A percentile compares a stretch with the other conserved stretches of the same genome.
Conservation (phyloP, 2,888 invertebrate genomes). For the Philhelius pedissequus region DNA sequence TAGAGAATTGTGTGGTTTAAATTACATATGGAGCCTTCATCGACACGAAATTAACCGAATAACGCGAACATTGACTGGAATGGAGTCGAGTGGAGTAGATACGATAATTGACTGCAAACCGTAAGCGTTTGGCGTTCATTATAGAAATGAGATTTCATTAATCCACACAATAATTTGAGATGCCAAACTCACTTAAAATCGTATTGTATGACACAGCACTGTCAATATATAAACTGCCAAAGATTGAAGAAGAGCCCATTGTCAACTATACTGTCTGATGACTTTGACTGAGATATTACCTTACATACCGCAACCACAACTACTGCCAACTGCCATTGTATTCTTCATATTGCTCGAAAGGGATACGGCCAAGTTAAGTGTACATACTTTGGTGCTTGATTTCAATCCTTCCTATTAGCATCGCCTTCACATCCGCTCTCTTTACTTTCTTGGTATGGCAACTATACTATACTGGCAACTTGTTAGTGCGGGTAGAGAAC, state of each 20-base stretch:
- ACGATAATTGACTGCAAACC: constrained; percentile 57
- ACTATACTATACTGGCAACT: too few species aligned
- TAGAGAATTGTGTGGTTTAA: constrained; percentile 9
- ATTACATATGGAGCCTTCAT: constrained; percentile 34
- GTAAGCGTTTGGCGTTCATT: constrained; percentile 54
- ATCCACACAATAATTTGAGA: constrained; percentile 49
- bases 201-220: constrained; percentile 49
- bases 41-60: constrained; percentile 41
- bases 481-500: constrained; percentile 7
- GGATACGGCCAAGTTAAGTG: constrained; percentile 37
- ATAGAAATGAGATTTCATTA: constrained; percentile 63
- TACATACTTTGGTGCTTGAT: constrained; percentile 38
- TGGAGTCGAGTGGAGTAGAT: too few species aligned
- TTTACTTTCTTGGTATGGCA: not conserved
- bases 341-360: constrained; percentile 24
- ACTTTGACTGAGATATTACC: constrained; percentile 39
- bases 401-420: constrained; percentile 8
- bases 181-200: constrained; percentile 12
- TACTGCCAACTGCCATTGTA: too few species aligned
- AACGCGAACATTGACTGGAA: constrained; percentile 8
- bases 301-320: constrained; percentile 44
- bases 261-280: constrained; percentile 53
- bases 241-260: constrained; percentile 26
- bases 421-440: not conserved
- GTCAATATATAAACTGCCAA: constrained; percentile 37